These are phyloP conservation scores for Geococcyx californianus DNA, from an alignment of 2,113 vertebrate species.

Conservation along the genomic window DNA sequence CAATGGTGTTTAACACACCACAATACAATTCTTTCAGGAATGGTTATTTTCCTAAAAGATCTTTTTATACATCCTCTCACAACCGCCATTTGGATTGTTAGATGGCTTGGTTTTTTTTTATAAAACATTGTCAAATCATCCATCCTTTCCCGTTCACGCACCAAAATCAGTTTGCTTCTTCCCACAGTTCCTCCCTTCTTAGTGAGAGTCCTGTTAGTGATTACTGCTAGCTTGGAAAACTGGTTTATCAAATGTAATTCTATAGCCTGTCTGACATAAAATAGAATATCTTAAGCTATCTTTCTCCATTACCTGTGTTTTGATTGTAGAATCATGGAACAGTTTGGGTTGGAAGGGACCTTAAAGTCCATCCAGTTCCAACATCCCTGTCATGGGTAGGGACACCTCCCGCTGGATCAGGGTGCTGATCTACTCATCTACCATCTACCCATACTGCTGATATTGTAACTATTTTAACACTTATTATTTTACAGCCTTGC, in stretches of 20 bases:
- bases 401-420: too few relatives aligned
- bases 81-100: neutral
- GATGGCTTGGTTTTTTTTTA: neutral
- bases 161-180: neutral
- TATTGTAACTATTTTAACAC: neutral
- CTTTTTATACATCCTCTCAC: neutral
- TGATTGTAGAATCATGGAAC: neutral
- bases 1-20: neutral
- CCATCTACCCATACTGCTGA: neutral
- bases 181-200: neutral
- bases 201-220: neutral
- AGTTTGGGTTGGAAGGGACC: too few relatives aligned
- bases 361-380: too few relatives aligned
- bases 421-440: too few relatives aligned
- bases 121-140: neutral
- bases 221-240: neutral
- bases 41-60: neutral
- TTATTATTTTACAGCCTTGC: neutral
- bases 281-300: neutral
- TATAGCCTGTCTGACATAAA: neutral
- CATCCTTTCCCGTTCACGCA: rapidly evolving
- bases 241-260: neutral
- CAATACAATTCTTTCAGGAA: neutral
- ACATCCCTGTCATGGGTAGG: too few relatives aligned
- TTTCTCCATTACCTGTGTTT: neutral